Percentiles rank a stretch among this genome's conserved stretches.
phyloP scores from a whole-genome alignment of 2,113 vertebrate species.

The Oryzias celebensis region DNA sequence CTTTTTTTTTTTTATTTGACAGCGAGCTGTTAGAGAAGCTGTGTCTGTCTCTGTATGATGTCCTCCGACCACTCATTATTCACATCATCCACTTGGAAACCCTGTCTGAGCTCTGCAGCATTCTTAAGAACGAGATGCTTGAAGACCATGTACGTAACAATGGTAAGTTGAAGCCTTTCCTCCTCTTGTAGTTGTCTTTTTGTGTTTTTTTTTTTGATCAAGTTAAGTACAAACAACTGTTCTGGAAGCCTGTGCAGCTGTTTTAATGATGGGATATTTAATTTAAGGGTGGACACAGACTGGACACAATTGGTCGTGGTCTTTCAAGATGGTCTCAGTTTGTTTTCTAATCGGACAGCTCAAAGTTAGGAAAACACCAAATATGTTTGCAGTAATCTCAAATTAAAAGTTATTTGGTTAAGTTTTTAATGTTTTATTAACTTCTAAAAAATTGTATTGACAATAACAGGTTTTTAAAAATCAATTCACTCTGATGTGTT shows the following conservation, averaged over 20 bases:
- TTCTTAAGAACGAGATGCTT: slow-evolving; percentile 98
- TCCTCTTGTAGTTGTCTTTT: slow-evolving; percentile 3
- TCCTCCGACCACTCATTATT: slow-evolving; percentile 95
- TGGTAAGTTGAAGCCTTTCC: slow-evolving; percentile 67
- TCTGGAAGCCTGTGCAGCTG: not conserved
- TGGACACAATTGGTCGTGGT: too few species aligned
- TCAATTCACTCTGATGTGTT: too few species aligned
- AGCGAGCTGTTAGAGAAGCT: slow-evolving; percentile 94
- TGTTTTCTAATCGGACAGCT: too few species aligned
- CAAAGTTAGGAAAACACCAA: too few species aligned
- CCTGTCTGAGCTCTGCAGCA: slow-evolving; percentile 94
- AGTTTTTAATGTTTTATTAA: too few species aligned
- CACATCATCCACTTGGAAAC: slow-evolving; percentile 97
- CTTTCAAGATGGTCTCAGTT: too few species aligned
- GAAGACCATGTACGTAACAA: slow-evolving; percentile 97
- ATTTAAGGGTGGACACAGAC: too few species aligned
- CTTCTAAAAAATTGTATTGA: too few species aligned
- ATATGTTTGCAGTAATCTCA: too few species aligned
- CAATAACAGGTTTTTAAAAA: too few species aligned
- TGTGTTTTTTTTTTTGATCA: not conserved
- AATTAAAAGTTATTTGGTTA: too few species aligned
- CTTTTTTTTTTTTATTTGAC: not conserved
- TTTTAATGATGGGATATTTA: too few species aligned
- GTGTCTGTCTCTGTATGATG: slow-evolving; percentile 93
- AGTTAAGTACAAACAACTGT: not conserved